A percentile compares a stretch with the other conserved stretches of the same genome.
Conservation (phyloP, 2,113 vertebrate genomes). For the Corythornis vintsioides region DNA sequence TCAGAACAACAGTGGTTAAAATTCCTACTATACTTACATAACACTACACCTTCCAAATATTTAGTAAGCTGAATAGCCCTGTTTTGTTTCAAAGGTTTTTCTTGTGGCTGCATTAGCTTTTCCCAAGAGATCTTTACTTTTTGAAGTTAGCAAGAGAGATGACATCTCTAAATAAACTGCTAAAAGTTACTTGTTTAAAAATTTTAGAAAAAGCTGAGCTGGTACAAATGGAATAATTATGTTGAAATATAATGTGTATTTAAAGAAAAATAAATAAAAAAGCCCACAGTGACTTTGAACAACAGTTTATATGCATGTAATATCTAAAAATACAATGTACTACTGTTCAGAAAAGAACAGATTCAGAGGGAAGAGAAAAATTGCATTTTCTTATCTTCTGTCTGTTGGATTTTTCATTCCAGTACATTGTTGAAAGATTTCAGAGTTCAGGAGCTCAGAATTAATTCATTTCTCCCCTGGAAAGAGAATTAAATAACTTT, state of each 20-base stretch:
- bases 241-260: neutral
- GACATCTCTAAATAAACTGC: neutral
- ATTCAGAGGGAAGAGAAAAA: neutral
- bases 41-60: neutral
- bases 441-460: neutral
- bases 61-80: neutral
- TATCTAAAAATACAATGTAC: neutral
- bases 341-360: neutral
- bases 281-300: neutral
- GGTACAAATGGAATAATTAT: neutral
- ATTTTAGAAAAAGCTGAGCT: neutral
- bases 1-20: neutral
- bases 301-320: neutral
- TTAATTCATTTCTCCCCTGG: neutral
- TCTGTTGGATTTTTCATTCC: neutral
- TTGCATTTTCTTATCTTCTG: neutral
- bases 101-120: neutral
- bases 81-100: neutral
- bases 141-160: neutral
- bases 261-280: neutral
- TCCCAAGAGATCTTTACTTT: neutral
- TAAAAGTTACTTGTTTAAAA: neutral
- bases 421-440: neutral
- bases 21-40: neutral
- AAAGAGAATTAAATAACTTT: neutral